Percentiles rank a stretch among this genome's conserved stretches.
phyloP scores from a whole-genome alignment of 2,888 invertebrate species.

The Agriopis leucophaearia region DNA sequence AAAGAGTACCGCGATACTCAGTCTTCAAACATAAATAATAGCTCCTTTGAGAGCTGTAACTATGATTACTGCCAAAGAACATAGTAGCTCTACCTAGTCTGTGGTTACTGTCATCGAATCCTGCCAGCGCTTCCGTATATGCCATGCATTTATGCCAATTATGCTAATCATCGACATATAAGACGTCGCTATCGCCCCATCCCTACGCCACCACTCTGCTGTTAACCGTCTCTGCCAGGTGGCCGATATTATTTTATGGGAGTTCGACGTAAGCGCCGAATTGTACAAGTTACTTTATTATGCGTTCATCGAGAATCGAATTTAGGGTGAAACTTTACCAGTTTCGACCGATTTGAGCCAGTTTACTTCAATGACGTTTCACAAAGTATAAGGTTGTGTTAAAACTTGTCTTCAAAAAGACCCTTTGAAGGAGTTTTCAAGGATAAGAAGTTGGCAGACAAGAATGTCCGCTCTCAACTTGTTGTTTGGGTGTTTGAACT shows the following conservation, averaged over 20 bases:
- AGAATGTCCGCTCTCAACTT: constrained; percentile 21
- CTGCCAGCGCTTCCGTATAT: no score
- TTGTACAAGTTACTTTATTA: constrained; percentile 48
- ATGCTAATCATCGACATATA: background rate
- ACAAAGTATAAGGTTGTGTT: constrained; percentile 20
- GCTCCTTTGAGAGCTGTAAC: no score
- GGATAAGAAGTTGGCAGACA: constrained; percentile 29
- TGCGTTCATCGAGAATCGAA: constrained; percentile 46
- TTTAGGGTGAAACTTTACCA: constrained; percentile 33
- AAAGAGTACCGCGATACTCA: no score
- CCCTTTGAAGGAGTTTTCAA: constrained; percentile 27
- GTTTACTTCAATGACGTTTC: constrained; percentile 22
- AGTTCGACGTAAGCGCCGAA: constrained; percentile 50
- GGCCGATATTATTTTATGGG: constrained; percentile 59
- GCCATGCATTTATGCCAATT: no score
- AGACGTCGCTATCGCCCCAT: background rate
- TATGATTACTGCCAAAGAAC: no score
- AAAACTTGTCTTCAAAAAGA: constrained; percentile 9
- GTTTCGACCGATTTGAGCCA: constrained; percentile 5
- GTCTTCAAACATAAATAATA: no score
- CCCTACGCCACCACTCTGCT: constrained; percentile 16
- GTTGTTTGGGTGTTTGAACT: constrained; percentile 30
- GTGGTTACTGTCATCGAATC: no score
- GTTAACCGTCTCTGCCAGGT: constrained; percentile 48
- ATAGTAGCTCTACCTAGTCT: no score